Evolutionary conservation across 2,888 invertebrate genomes (phyloP), one percentile per base, ranked within the genome.

Genomic region (Oithona nana): DNA sequence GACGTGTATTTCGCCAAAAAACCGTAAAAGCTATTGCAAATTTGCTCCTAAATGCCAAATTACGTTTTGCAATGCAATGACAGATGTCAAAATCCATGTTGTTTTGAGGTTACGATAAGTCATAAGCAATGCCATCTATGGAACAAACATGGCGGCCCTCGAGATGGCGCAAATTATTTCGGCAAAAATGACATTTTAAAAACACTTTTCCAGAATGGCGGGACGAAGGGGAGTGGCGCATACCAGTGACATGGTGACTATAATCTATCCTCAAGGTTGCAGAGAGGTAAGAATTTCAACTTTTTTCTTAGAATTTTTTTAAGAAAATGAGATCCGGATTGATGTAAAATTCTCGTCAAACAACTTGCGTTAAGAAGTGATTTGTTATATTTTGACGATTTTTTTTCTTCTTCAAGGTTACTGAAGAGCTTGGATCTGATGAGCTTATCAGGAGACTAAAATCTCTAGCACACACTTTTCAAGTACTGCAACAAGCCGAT

Each of bases 361-460:
- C n/a, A n/a, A n/a, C n/a, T n/a, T n/a, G n/a, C n/a, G n/a, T n/a
- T n/a, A n/a, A 24, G 6, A 8, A 28, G 11, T 24, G 6, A 11
- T 57, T 28, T 28, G 57, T 28, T 57, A 28, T 24, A 8, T 13
- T 57, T 26, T 24, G 11, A 16, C 6, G 29, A 28, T 26, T 24
- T 11, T 11, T 57, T 8, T 13, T 57, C 6, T 16, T 26, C 11
- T 26, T 57, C 24, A 8, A 62, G 62, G 55, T 95, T 68, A 84
- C 84, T 68, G 94, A 94, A 76, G 93, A 94, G 77, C 79, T 95
- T 65, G 89, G 92, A 66, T 86, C 90, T 30, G 95, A 97, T 79
- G 95, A 97, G 74, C 79, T 97, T 63, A 90, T 95, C 70, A 81
- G 92, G 66, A 80, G 95, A 70, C 80, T 95, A 57, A 95, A 95